phyloP scores from a whole-genome alignment of 2,888 invertebrate species.

The Drosophila robusta region DNA sequence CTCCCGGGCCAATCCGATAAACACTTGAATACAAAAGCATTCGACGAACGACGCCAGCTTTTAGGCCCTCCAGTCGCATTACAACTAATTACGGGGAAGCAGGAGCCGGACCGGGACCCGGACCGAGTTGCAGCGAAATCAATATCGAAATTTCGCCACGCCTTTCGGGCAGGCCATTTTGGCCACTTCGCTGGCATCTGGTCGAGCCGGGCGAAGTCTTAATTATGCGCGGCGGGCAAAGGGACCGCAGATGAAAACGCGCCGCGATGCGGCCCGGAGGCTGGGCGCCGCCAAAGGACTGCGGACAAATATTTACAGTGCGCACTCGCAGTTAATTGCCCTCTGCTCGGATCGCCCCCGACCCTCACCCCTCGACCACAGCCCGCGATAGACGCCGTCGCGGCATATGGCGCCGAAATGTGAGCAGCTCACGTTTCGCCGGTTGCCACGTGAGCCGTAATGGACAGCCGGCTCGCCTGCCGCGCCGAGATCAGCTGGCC shows the following conservation, averaged over 20 bases:
- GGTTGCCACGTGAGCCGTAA: constrained; percentile 13
- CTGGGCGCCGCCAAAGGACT: constrained; percentile 60
- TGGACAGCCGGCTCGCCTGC: constrained; percentile 3
- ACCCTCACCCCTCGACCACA: constrained; percentile 5
- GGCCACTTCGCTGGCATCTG: constrained; percentile 36
- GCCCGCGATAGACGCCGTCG: no score
- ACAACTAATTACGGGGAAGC: constrained; percentile 54
- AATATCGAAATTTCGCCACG: constrained; percentile 37
- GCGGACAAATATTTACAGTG: constrained; percentile 66
- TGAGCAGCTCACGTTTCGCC: constrained; percentile 23
- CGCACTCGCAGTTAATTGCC: constrained; percentile 59
- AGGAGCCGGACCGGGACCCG: neutral
- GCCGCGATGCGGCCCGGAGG: constrained; percentile 27
- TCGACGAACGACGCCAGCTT: constrained; percentile 26
- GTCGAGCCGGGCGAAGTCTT: constrained; percentile 28
- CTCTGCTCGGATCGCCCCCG: constrained; percentile 24
- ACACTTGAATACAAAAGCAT: constrained; percentile 32
- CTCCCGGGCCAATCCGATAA: constrained; percentile 34
- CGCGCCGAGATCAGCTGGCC: constrained; percentile 41
- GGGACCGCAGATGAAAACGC: constrained; percentile 22
- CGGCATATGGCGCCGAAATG: constrained; percentile 55
- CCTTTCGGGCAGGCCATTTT: constrained; percentile 39
- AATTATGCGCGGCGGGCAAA: constrained; percentile 23
- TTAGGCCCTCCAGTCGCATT: constrained; percentile 39
- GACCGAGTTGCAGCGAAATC: constrained; percentile 16